A percentile compares a stretch with the other conserved stretches of the same genome.
These are phyloP conservation scores for Corythornis cristatus DNA, from an alignment of 2,113 vertebrate species.

Conservation along the genomic window DNA sequence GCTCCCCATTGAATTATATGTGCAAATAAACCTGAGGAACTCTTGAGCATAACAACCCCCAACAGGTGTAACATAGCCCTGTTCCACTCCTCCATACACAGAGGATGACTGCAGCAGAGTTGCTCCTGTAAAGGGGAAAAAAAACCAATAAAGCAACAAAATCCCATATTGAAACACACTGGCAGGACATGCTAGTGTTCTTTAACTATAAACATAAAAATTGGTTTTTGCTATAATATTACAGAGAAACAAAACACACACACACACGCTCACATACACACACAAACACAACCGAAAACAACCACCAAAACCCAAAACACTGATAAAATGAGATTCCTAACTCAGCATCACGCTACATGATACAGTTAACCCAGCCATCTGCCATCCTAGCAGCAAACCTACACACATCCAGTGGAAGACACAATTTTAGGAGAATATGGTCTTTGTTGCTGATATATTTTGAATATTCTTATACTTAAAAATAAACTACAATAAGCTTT, in stretches of 20 bases:
- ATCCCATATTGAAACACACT: not conserved
- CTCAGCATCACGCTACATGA: not conserved
- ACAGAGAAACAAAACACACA: too few species aligned
- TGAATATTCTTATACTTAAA: not conserved
- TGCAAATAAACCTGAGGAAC: not conserved
- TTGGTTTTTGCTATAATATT: too few species aligned
- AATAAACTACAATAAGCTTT: not conserved
- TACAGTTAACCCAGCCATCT: not conserved
- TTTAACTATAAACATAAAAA: not conserved
- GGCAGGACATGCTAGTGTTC: not conserved
- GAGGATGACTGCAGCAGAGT: not conserved
- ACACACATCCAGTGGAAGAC: not conserved
- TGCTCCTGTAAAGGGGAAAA: not conserved
- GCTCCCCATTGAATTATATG: not conserved
- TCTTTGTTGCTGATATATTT: not conserved
- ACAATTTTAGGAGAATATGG: not conserved
- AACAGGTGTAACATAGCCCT: rapidly evolving
- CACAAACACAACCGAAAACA: not conserved
- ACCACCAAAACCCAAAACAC: not conserved
- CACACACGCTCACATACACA: not conserved
- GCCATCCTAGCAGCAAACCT: not conserved
- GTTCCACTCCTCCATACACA: not conserved
- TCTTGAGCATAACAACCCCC: rapidly evolving
- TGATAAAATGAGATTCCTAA: rapidly evolving
- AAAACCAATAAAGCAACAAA: not conserved